Base-by-base conservation (phyloP, 2,888 invertebrate species). In the Tanaodytes sp. region DNA sequence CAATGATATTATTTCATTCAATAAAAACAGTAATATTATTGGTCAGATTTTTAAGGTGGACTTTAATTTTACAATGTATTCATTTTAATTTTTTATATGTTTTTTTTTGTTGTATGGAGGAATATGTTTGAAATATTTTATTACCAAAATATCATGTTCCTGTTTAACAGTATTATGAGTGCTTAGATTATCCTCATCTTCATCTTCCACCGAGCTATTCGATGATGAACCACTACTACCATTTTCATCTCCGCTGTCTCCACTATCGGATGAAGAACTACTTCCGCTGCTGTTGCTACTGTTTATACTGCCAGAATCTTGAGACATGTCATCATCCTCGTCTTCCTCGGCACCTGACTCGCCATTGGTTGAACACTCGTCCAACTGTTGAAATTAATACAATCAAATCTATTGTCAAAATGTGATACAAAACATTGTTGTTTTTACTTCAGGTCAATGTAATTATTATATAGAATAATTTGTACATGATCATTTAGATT, bases 291-390 rank as follows among this genome's bases (percentile, higher is more conserved):
- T 82, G 52, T 79, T 81, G 19, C 79, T 82, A 43, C 80, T 82
- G 23, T 81, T 83, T 19, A 80, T 81, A 45, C 78, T 82, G 12
- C 76, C 76, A 3, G 82, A 82, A 9, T 75, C 81, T 8, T 77
- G 81, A 2, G 80, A 78, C 3, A 83, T 78, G 23, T 80, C 84
- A n/a, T 84, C 84, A 54, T 85, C 84, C 55, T 84, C 84, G 43
- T 85, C 84, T 54, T 85, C 84, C 54, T 85, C 85, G 0, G 80
- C 82, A 1, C 79, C 82, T 1, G 84, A 84, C 36, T 84, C 84
- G 12, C 83, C 84, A 45, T 83, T 83, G 2, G 80, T 81, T 30
- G 84, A 84, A 74, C 84, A 84, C 52, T 84, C 84, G 43, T 85
- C 84, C n/a, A 84, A 76, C 84, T 84, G n/a, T n/a, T n/a, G n/a